Percentiles rank a stretch among this genome's conserved stretches.
phyloP scores from a whole-genome alignment of 2,113 vertebrate genomes.

The Microcebus murinus region DNA sequence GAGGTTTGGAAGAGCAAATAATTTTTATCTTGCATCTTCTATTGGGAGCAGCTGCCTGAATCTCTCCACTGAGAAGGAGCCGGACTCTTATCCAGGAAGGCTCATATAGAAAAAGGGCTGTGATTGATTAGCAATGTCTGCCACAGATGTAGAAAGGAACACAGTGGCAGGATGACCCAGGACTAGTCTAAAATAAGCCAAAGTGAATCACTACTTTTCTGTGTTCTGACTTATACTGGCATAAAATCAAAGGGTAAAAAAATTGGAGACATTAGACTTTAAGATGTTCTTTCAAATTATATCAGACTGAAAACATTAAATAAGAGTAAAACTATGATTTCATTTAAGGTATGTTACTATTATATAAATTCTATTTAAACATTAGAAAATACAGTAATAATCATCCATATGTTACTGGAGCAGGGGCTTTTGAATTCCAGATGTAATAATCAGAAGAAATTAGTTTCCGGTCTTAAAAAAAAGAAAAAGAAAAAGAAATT shows the following conservation, averaged over 20 bases:
- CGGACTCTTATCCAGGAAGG: neutral
- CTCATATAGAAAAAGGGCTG: neutral
- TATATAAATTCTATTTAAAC: slow-evolving; percentile 57
- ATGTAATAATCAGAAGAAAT: slow-evolving; percentile 95
- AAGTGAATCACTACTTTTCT: neutral
- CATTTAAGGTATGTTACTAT: slow-evolving; percentile 59
- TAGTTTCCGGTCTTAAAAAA: slow-evolving; percentile 89
- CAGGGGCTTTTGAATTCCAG: slow-evolving; percentile 95
- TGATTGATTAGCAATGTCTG: slow-evolving; percentile 13
- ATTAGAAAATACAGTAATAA: slow-evolving; percentile 75
- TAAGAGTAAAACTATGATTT: slow-evolving; percentile 11
- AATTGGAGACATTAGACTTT: slow-evolving; percentile 38
- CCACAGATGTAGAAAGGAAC: neutral
- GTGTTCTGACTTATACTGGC: slow-evolving; percentile 17
- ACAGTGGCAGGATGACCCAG: neutral
- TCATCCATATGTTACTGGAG: slow-evolving; percentile 87
- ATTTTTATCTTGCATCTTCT: neutral
- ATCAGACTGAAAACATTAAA: slow-evolving; percentile 25
- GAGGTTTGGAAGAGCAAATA: neutral
- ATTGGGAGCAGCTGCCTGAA: neutral
- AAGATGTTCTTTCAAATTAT: slow-evolving; percentile 43
- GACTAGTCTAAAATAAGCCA: neutral
- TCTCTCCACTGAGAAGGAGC: neutral
- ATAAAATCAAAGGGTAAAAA: neutral
- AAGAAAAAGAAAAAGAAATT: slow-evolving; percentile 50